Base-by-base conservation (phyloP, 2,797 vertebrate genomes). In the Natrix natrix region DNA sequence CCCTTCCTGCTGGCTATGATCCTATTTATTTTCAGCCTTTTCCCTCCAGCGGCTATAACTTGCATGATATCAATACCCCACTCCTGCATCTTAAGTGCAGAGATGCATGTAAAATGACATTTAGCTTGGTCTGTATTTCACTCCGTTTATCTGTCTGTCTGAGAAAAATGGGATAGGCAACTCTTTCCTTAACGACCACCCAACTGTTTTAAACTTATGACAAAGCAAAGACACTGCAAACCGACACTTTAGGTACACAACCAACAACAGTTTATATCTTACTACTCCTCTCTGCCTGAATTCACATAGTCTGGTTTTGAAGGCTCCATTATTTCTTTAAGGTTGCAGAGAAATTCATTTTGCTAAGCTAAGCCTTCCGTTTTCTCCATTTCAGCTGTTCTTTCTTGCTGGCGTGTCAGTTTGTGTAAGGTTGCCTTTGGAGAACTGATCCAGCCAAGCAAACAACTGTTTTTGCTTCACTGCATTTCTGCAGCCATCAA, bases 401-500 rank as follows among this genome's bases (percentile, higher is more conserved):
- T 22, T 26, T 24, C 74, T 92, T 26, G 2, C 87, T 92, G 17
- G 88, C 57, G 4, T 60, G 59, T 86, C 74, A 86, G 13, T 61
- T 63, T 92, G 26, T 92, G 52, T 63, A 59, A 28, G 74, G 28
- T 48, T 63, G 48, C 13, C 57, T 90, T 90, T 52, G 8, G 63
- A 92, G 63, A 92, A 74, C 63, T 14, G 87, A 37, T 88, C n/a
- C 32, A 57, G 61, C 57, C 48, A 89, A n/a, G 88, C 74, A 83
- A 22, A 83, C 69, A 86, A 88, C 88, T 63, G 83, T 89, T 90
- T 92, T 92, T 90, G 69, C 57, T 63, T 60, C n/a, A 61, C 8
- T 63, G n/a, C 43, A 90, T 92, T 52, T 86, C 88, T 60, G 48
- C 43, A 55, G 48, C 88, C n/a, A 11, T 37, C 43, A 60, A 24